Evolutionary conservation across 2,113 vertebrate genomes (phyloP), one percentile per base, ranked within the genome.

Genomic region (Phyllostomus hastatus): DNA sequence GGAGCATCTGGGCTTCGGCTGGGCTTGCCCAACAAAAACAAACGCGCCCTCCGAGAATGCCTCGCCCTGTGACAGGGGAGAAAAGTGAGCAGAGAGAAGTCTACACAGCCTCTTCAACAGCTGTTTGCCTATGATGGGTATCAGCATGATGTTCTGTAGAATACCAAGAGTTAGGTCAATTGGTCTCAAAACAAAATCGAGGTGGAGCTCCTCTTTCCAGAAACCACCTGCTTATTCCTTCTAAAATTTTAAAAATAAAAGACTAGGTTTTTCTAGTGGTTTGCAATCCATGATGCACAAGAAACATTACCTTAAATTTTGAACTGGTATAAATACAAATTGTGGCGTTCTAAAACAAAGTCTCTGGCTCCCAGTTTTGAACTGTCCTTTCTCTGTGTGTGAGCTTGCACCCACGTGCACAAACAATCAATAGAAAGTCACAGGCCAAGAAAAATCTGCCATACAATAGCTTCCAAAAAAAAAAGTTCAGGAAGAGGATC

Each of bases 401-500:
- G 33, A 94, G 59, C 35, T 11, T 1, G 4, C 2, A n/a, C 52
- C 43, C 31, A 64, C 2, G 7, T 17, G 8, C 48, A 69, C 2
- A 69, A 5, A 81, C 1, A 97, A 96, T 95, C 94, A 96, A 97
- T 46, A 97, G 91, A 98, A 97, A 98, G 84, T 75, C 97, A 94
- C 46, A 48, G 64, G 97, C 96, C 98, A 98, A 98, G 97, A 97
- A 98, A 98, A 98, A 96, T 69, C 92, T 70, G 86, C 76, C 82
- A 91, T 85, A 97, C 97, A 98, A 98, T 96, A 96, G 97, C 93
- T 98, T 97, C 57, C 54, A 22, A 93, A 73, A 81, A 86, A 72
- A 69, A 94, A 78, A 75, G 73, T 96, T 96, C 98, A 98, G 98
- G 98, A 99, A 98, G 96, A 84, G 59, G 89, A 97, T 96, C 96